Evolutionary conservation across 2,888 invertebrate genomes (phyloP), one percentile per base, ranked within the genome.

Genomic region (Harpalus rufipes): DNA sequence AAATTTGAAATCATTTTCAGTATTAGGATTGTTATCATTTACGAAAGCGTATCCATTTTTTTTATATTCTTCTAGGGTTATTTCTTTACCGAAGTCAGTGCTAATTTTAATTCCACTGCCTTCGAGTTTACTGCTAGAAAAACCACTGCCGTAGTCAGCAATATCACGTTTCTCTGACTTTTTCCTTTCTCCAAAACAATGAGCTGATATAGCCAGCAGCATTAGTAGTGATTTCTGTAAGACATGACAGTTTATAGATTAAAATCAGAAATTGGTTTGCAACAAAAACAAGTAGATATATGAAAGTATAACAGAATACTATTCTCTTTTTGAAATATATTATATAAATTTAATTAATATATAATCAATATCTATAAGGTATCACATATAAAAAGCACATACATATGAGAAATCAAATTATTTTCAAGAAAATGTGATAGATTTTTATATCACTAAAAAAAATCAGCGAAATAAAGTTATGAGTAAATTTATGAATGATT

Each of bases 111-210:
- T 74, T 51, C 72, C 72, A 18, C 21, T 74, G 16, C 72, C 72
- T 44, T 74, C 44, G 51, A 74, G 16, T 74, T 41, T 74, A 18
- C 72, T 79, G 8, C 21, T 14, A 14, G 61, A 79, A 79, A 79
- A 59, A 32, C 32, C 58, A 25, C 44, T 61, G 12, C 72, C 44
- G 16, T 21, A 74, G 44, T 74, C 72, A 74, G 72, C 41, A 74
- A 74, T 74, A 44, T 41, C 72, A 74, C 72, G 72, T 74, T 74
- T 74, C 72, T 51, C 72, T 18, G 72, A 51, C 72, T 74, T 68
- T 25, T 63, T 68, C 16, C 16, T 44, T 74, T 41, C 41, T 18
- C 18, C 72, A 16, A 10, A 41, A 74, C 18, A 74, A 44, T 51
- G 7, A 44, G 72, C 41, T 41, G 72, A 41, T 51, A 44, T 18